A percentile compares a stretch with the other conserved stretches of the same genome.
Evolutionary conservation across 2,113 vertebrate genomes (phyloP).

Genomic region (Bubo bubo): DNA sequence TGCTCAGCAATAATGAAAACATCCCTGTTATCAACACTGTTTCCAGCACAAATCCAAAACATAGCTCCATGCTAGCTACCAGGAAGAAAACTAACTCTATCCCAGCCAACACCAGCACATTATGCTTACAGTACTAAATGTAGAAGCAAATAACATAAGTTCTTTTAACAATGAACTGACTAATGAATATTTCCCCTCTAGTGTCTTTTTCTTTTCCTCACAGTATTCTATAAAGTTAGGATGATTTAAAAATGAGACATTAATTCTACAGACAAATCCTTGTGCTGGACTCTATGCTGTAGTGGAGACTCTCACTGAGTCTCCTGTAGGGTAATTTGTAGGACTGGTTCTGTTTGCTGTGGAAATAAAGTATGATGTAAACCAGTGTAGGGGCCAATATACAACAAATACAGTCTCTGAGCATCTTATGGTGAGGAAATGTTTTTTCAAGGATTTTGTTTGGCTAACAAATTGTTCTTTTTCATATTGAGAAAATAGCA

Average conservation of each 20-base stretch:
- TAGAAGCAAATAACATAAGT: background rate
- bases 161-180: background rate
- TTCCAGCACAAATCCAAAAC: too few relatives aligned
- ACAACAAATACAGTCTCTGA: background rate
- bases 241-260: background rate
- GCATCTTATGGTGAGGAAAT: background rate
- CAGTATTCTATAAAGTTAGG: background rate
- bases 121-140: background rate
- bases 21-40: too few relatives aligned
- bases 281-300: background rate
- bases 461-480: background rate
- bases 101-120: too few relatives aligned
- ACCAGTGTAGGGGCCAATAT: background rate
- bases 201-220: background rate
- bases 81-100: too few relatives aligned
- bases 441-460: background rate
- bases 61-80: too few relatives aligned
- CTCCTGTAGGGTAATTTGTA: background rate
- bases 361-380: background rate
- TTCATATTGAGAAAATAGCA: background rate
- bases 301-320: background rate
- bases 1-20: too few relatives aligned
- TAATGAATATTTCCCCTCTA: background rate
- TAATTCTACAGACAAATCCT: background rate
- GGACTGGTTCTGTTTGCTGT: background rate